Evolutionary conservation across 2,888 invertebrate genomes (phyloP).

Genomic region (Rhingia rostrata): DNA sequence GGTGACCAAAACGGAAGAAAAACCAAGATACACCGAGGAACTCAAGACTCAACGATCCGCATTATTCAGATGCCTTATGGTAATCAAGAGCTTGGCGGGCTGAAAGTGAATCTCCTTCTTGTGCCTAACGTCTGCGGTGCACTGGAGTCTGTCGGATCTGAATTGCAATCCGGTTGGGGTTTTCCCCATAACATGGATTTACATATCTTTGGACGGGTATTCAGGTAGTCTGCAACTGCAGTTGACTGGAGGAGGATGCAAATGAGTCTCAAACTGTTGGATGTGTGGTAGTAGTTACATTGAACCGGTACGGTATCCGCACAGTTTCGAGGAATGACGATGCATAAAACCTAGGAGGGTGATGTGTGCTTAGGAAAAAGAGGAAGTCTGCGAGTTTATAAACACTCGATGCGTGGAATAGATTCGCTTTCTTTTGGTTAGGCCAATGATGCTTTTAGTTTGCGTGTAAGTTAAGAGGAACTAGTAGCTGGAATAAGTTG

Average conservation of each 20-base stretch:
- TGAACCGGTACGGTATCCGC: constrained; percentile 25
- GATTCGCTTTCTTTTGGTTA: no score
- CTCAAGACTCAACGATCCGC: constrained; percentile 32
- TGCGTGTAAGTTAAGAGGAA: no score
- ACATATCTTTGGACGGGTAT: constrained; percentile 9
- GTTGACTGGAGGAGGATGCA: constrained; percentile 44
- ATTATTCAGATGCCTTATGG: constrained; percentile 56
- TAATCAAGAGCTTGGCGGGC: constrained; percentile 38
- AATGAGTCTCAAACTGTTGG: constrained; percentile 46
- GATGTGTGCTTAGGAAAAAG: neutral
- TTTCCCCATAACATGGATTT: constrained; percentile 38
- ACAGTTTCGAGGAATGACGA: no score
- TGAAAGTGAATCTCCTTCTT: constrained; percentile 64
- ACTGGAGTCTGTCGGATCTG: constrained; percentile 43
- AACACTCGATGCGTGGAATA: no score
- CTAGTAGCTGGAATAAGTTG: no score
- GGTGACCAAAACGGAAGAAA: constrained; percentile 36
- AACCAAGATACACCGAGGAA: constrained; percentile 40
- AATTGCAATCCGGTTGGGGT: constrained; percentile 28
- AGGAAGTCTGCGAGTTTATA: no score
- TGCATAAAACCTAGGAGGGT: no score
- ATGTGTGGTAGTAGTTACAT: constrained; percentile 10
- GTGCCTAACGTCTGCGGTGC: neutral
- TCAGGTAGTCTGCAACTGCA: constrained; percentile 26
- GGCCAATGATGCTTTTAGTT: no score